Evolutionary conservation across 2,888 invertebrate genomes (phyloP), one percentile per base, ranked within the genome.

Genomic region (Meghimatium bilineatum): DNA sequence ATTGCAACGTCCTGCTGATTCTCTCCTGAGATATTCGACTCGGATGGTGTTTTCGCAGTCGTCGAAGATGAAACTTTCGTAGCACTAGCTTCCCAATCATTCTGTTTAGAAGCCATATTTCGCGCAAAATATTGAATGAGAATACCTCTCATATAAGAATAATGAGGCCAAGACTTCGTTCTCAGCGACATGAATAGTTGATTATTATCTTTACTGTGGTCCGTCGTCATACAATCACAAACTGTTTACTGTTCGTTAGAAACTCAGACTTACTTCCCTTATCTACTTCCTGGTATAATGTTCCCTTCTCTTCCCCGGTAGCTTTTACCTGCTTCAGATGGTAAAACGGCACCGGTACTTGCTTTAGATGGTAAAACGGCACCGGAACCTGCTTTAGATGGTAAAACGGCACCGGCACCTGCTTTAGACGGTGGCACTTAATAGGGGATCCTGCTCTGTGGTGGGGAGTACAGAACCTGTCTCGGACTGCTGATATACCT

Each of bases 181-280:
- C 17, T 66, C 29, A 66, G 44, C 44, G 66, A 29, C 29, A 63
- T n/a, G 44, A 44, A n/a, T n/a, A n/a, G 5, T 17, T 44, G 49
- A 6, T 2, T 49, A 29, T 29, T 23, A 23, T 23, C 17, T 56
- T 56, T 12, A n/a, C 49, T n/a, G 44, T n/a, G 12, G 44, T n/a
- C 44, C 29, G 17, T n/a, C n/a, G n/a, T n/a, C n/a, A n/a, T n/a
- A n/a, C n/a, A n/a, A n/a, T n/a, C n/a, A n/a, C n/a, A n/a, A n/a
- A n/a, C n/a, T n/a, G n/a, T 29, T n/a, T 29, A 67, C 17, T 34
- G 10, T 32, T 3, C 29, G 29, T 26, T 34, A 20, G 67, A 32
- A 32, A 67, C 34, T 63, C 26, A 63, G 60, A 63, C 12, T 63
- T 63, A 63, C 60, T 63, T 63, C 60, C 60, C 60, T 63, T 63